These are phyloP conservation scores for Tupaia tana DNA, from an alignment of 2,113 vertebrate species.

Conservation along the genomic window DNA sequence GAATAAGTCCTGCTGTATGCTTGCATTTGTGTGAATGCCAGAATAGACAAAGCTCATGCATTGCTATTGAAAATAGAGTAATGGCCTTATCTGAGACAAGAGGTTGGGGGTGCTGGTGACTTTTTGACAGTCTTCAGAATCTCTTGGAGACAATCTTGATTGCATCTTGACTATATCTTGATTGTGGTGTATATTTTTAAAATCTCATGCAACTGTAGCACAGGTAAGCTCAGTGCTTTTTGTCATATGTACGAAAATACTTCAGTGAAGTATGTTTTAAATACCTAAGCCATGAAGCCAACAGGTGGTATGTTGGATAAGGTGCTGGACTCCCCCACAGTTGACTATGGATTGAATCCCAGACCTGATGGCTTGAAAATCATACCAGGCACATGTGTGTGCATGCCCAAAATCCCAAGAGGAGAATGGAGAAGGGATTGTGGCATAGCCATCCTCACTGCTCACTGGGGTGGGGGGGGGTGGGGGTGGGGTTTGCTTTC, in stretches of 20 bases:
- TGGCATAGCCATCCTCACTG: too few relatives aligned
- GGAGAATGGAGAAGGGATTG: too few relatives aligned
- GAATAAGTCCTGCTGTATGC: not conserved
- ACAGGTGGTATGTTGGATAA: too few relatives aligned
- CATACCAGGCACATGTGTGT: too few relatives aligned
- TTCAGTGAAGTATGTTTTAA: conserved; percentile 15
- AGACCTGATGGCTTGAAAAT: too few relatives aligned
- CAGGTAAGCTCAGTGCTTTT: not conserved
- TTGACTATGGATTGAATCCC: too few relatives aligned
- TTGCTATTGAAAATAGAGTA: not conserved
- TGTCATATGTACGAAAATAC: not conserved
- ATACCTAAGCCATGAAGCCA: not conserved
- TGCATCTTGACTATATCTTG: not conserved
- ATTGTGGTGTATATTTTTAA: not conserved
- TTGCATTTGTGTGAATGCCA: not conserved
- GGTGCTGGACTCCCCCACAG: too few relatives aligned
- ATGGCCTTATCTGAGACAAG: not conserved
- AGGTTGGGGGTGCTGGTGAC: not conserved
- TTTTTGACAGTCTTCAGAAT: not conserved
- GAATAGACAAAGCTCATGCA: not conserved
- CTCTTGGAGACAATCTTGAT: not conserved
- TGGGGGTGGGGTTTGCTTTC: too few relatives aligned
- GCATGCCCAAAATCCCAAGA: too few relatives aligned
- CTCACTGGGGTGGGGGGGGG: too few relatives aligned
- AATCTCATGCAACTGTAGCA: not conserved